Evolutionary conservation across 2,113 vertebrate genomes (phyloP).

Genomic region (Salvelinus namaycush): DNA sequence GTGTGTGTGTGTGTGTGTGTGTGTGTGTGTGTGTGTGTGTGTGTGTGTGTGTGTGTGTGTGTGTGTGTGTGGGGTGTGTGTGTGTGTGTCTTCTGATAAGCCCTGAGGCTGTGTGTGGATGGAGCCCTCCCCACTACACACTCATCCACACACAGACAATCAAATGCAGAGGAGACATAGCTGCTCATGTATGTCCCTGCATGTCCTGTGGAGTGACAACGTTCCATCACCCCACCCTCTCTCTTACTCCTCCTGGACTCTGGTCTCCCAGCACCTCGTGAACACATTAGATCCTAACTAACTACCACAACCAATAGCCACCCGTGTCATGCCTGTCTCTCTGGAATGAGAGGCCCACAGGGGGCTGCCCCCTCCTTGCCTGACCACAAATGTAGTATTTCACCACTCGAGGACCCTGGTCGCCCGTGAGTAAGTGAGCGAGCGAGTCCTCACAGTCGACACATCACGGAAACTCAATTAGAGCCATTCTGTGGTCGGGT

Average conservation of each 20-base stretch:
- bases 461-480: constrained; percentile 67
- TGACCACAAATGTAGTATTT: constrained; percentile 20
- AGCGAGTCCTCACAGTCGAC: constrained; percentile 7
- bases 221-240: background rate
- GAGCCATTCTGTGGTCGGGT: constrained; percentile 22
- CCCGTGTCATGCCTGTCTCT: background rate
- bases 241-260: background rate
- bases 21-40: background rate
- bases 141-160: background rate
- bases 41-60: no score
- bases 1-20: background rate
- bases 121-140: background rate
- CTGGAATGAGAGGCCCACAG: background rate
- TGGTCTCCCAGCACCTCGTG: background rate
- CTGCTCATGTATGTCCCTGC: background rate
- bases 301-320: no score
- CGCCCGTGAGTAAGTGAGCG: constrained; percentile 34
- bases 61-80: background rate
- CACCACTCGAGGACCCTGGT: constrained; percentile 4
- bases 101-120: background rate
- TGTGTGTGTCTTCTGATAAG: background rate
- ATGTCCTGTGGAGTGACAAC: background rate
- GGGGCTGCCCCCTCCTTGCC: background rate
- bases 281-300: background rate
- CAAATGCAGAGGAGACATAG: background rate